Evolutionary conservation across 2,888 invertebrate species (phyloP), one percentile per base, ranked within the genome.

Genomic region (Tenthredo mesomela): DNA sequence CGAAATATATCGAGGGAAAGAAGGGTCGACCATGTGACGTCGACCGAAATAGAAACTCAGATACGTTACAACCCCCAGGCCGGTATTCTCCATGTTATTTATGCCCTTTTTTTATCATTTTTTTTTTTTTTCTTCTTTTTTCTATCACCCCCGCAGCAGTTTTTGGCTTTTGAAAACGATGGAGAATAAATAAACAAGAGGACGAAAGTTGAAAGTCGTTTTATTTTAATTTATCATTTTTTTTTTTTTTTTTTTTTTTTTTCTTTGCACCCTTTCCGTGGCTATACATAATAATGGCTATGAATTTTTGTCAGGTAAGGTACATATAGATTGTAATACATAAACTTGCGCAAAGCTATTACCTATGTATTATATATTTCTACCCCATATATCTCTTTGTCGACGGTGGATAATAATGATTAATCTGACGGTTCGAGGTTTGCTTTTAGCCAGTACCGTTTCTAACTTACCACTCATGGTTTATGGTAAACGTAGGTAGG

Each of bases 391-490:
- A 61, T 61, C 61, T 61, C 10, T 25, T 61, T 1, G 40, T 43
- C 21, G 70, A 1, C 18, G n/a, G n/a, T 40, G 43, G 43, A 43
- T 43, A 12, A 40, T 29, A 77, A 77, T 54, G 77, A 77, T 47
- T 29, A 77, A 50, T 77, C n/a, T 54, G 33, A 25, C 50, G 54
- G 50, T 50, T 50, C 29, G 50, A 73, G 50, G 77, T 54, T 54
- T 54, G 18, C 77, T 58, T 61, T 80, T 21, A 29, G 37, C 37
- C 37, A 21, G 25, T 61, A 80, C 40, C 80, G 61, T 80, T 80
- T 61, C 80, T 25, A 80, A 58, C 80, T 80, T 61, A 61, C 58
- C 78, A 78, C 78, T 78, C 54, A 54, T 33, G 54, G 78, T 78
- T 78, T 78, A 78, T 78, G 78, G 78, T 78, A 78, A 78, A 58